phyloP scores from a whole-genome alignment of 2,888 invertebrate genomes.

The Pristionchus mayeri region DNA sequence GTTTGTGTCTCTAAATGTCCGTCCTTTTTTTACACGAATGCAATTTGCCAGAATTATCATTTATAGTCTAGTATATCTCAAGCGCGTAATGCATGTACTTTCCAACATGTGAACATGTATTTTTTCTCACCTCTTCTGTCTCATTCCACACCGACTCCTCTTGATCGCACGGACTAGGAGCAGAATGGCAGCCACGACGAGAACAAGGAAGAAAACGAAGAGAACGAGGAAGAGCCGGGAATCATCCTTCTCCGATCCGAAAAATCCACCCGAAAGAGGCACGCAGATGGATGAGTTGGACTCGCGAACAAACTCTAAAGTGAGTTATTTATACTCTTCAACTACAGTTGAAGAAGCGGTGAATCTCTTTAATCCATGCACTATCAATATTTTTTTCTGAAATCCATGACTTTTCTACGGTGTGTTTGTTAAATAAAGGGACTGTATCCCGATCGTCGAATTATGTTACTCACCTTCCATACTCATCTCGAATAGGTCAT shows the following conservation, averaged over 20 bases:
- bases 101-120: too few relatives aligned
- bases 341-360: neutral
- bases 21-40: too few relatives aligned
- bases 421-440: too few relatives aligned
- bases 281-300: conserved; percentile 67
- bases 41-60: too few relatives aligned
- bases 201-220: conserved; percentile 56
- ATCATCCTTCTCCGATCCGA: conserved; percentile 66
- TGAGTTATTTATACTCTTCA: neutral
- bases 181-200: conserved; percentile 56
- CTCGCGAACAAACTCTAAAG: conserved; percentile 65
- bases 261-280: conserved; percentile 65
- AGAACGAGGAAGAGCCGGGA: conserved; percentile 58
- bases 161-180: conserved; percentile 53
- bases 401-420: too few relatives aligned
- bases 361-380: too few relatives aligned
- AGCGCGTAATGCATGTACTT: too few relatives aligned
- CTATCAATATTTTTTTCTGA: too few relatives aligned
- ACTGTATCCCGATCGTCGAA: too few relatives aligned
- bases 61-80: too few relatives aligned
- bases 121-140: neutral
- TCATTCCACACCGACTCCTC: conserved; percentile 15
- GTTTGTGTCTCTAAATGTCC: neutral
- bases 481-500: conserved; percentile 70
- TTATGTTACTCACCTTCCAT: conserved; percentile 65